Evolutionary conservation across 2,888 invertebrate genomes (phyloP).

Genomic region (Agapostemon virescens): DNA sequence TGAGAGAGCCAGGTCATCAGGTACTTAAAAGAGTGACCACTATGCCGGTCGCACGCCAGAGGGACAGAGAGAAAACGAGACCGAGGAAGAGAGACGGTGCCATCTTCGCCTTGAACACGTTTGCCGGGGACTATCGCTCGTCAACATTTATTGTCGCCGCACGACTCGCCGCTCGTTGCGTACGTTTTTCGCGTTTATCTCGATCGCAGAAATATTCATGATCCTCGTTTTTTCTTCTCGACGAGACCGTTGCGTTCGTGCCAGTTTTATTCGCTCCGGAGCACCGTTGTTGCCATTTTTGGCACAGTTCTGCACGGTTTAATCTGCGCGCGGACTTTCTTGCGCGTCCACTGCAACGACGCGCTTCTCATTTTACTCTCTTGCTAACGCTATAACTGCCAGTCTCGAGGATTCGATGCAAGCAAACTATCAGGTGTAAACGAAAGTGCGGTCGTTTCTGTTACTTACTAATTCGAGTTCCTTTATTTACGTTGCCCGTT

Average conservation of each 20-base stretch:
- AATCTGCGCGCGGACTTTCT: background rate
- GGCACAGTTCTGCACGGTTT: background rate
- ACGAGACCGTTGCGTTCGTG: background rate
- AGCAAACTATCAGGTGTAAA: too few species aligned
- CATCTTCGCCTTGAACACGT: constrained; percentile 30
- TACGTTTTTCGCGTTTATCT: background rate
- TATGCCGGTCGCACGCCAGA: constrained; percentile 8
- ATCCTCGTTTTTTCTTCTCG: background rate
- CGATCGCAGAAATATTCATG: background rate
- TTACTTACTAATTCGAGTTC: too few species aligned
- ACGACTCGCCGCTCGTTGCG: constrained; percentile 3
- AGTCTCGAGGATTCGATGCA: background rate
- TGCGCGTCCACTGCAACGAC: background rate
- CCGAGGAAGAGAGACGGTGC: background rate
- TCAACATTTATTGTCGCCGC: background rate
- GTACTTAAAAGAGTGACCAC: constrained; percentile 40
- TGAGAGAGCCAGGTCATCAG: constrained; percentile 37
- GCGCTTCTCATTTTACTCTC: background rate
- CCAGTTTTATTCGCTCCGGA: background rate
- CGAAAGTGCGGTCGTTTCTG: too few species aligned
- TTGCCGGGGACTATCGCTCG: background rate
- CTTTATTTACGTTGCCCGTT: too few species aligned
- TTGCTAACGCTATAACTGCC: background rate
- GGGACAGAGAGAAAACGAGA: background rate
- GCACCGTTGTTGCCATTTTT: background rate